Base-by-base conservation (phyloP, 2,888 invertebrate genomes). In the Sclerodermus sp. region DNA sequence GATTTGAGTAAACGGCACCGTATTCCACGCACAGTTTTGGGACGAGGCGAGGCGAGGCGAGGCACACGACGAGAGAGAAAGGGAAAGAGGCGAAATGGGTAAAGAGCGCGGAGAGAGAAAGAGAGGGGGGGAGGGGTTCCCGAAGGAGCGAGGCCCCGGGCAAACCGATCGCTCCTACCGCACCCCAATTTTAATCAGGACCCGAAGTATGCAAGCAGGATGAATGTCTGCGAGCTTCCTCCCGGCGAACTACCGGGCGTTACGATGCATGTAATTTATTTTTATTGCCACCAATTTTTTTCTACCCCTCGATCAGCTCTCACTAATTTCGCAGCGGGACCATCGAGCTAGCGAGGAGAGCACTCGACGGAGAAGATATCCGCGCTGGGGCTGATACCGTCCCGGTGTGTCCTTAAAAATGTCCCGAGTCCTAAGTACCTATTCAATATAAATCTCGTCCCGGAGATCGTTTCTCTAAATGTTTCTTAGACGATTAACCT, bases 141-240 rank as follows among this genome's bases (percentile, higher is more conserved):
- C 58, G 59, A 47, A 60, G 61, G 63, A 60, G 54, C 49, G 62
- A 61, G 58, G 64, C 70, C 64, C 58, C 57, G 64, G 67, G 68
- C 67, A 42, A 67, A 58, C 65, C 64, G 70, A 73, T 73, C 70
- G 66, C 66, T 67, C 58, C 65, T 59, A 65, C 68, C 73, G 72
- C 77, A 77, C 77, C 77, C 77, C 77, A 77, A 77, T 77, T 77
- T 77, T 77, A 77, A 77, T 77, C 77, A 77, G 76, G 72, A 74
- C 63, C 61, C 69, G 68, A 74, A 75, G 74, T 73, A 73, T 76
- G 75, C 73, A 75, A 72, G 71, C 66, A 64, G 73, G 73, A 76
- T 74, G 72, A 67, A 76, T 75, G 76, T 73, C 73, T 72, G 62
- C 63, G 60, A 67, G 69, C 71, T 40, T 58, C 55, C 70, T 67